Evolutionary conservation across 2,888 invertebrate species (phyloP), one percentile per base, ranked within the genome.

Genomic region (Thecophora atra): DNA sequence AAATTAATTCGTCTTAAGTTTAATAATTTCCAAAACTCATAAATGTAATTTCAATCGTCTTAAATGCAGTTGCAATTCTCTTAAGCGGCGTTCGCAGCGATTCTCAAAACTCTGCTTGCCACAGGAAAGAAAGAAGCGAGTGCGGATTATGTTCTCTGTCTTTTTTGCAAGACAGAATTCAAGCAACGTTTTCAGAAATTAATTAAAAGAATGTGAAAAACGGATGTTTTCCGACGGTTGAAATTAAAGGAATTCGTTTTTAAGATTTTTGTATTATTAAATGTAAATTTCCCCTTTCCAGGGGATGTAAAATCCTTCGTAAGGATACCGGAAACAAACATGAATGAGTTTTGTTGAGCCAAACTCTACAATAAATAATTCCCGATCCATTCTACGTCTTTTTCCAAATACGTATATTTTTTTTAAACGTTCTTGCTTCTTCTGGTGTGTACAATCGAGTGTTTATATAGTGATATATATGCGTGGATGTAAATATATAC

Each of bases 351-450:
- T n/a, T n/a, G n/a, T n/a, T n/a, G n/a, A n/a, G n/a, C n/a, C n/a
- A n/a, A n/a, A n/a, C n/a, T 44, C 26, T 71, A 70, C 64, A 65
- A 70, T 47, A 75, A 74, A 73, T 52, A 74, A 74, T 67, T 68
- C 70, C 37, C 47, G 67, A 69, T 73, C 72, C 63, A 54, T 69
- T 72, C 0, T 6, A 8, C 6, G 37, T 6, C 11, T 11, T 6
- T 37, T 37, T 37, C 6, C 6, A 37, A 37, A 37, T 37, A 37
- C 11, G 37, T 37, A 37, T 37, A 37, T 37, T 37, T n/a, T n/a
- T n/a, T n/a, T n/a, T n/a, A n/a, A 37, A 37, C 37, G 6, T 37
- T 37, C 37, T 37, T 37, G 37, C 37, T 37, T 37, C 37, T 37
- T 37, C 11, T 37, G 11, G 7, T 37, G 37, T 37, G 37, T 37